Evolutionary conservation across 2,888 invertebrate genomes (phyloP).

Genomic region (Laothoe populi): DNA sequence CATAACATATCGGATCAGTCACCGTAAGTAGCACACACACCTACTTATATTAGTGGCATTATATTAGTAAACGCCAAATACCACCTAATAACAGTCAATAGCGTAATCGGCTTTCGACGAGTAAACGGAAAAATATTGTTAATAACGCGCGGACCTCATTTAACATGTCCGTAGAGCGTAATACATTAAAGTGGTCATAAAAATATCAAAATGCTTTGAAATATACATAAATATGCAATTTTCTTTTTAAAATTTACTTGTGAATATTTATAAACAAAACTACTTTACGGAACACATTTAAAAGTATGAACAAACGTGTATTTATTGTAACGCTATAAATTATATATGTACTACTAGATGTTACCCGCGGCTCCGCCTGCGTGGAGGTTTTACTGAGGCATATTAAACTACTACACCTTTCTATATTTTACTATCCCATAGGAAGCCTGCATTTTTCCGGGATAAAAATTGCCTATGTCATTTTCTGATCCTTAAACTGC

Average conservation of each 20-base stretch:
- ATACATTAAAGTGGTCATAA: conserved; percentile 20
- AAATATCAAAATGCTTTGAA: conserved; percentile 12
- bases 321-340: not conserved
- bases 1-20: conserved; percentile 10
- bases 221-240: conserved; percentile 8
- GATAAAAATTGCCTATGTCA: no score
- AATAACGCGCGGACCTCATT: conserved; percentile 11
- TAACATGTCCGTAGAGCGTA: not conserved
- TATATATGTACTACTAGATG: not conserved
- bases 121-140: conserved; percentile 6
- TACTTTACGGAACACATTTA: not conserved
- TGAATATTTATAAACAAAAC: conserved; percentile 12
- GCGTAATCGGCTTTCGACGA: conserved; percentile 9
- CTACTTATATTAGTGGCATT: conserved; percentile 8
- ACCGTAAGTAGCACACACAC: not conserved
- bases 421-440: no score
- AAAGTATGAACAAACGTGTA: not conserved
- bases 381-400: no score
- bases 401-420: no score
- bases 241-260: conserved; percentile 1
- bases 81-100: conserved; percentile 14
- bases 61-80: conserved; percentile 21
- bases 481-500: no score
- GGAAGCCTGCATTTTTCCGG: no score
- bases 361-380: no score